Evolutionary conservation across 2,113 vertebrate species (phyloP).

Genomic region (Archocentrus centrarchus): DNA sequence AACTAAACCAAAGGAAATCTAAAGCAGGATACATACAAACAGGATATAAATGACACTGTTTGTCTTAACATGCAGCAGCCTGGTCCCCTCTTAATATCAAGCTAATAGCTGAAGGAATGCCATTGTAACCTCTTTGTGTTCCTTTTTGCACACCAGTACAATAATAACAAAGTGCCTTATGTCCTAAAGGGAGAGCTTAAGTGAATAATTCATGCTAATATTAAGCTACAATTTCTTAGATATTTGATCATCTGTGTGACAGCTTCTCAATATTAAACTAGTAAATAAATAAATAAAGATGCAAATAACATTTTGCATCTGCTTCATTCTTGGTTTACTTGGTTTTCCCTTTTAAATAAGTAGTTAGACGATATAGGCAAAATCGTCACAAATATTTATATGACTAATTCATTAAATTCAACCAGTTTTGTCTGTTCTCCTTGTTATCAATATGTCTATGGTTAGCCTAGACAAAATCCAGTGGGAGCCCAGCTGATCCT

Average conservation of each 20-base stretch:
- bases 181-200: background rate
- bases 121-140: background rate
- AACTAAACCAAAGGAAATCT: constrained; percentile 8
- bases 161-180: too few relatives aligned
- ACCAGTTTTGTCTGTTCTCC: background rate
- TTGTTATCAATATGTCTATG: background rate
- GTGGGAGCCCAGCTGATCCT: background rate
- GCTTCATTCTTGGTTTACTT: background rate
- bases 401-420: background rate
- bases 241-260: background rate
- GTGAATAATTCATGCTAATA: background rate
- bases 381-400: background rate
- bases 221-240: background rate
- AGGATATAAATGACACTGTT: constrained; percentile 2
- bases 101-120: background rate
- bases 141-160: too few relatives aligned
- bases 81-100: background rate
- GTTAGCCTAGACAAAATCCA: constrained; percentile 21
- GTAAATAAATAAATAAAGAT: background rate
- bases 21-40: background rate
- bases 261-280: background rate
- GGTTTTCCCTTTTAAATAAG: constrained; percentile 12
- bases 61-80: background rate
- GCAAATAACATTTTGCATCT: background rate
- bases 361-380: background rate